A percentile compares a stretch with the other conserved stretches of the same genome.
Evolutionary conservation across 2,797 vertebrate species (phyloP).

Genomic region (Leptodactylus fallax): DNA sequence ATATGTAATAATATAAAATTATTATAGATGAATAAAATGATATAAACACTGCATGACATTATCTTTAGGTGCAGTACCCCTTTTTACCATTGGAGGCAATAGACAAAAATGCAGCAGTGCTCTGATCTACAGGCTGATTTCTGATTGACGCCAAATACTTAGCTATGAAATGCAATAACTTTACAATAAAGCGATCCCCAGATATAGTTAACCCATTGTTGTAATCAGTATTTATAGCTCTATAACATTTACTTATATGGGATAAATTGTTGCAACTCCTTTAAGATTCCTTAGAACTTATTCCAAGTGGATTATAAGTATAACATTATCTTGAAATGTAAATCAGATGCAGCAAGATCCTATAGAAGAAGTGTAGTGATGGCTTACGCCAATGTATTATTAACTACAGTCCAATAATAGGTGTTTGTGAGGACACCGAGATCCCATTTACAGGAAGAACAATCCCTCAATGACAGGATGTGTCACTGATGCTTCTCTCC

Average conservation of each 20-base stretch:
- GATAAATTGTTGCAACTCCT: not conserved
- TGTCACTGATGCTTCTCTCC: not conserved
- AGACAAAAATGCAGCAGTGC: too few species aligned
- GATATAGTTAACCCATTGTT: not conserved
- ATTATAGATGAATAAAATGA: too few species aligned
- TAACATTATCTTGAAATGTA: not conserved
- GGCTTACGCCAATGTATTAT: slow-evolving; percentile 21
- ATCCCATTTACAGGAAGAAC: not conserved
- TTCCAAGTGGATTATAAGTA: not conserved
- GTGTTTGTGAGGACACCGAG: not conserved
- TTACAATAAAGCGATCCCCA: not conserved
- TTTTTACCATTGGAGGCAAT: not conserved
- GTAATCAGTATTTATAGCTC: not conserved
- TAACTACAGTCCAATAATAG: not conserved
- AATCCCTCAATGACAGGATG: not conserved
- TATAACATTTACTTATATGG: not conserved
- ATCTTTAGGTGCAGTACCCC: not conserved
- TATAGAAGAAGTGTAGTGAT: not conserved
- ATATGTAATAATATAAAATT: too few species aligned
- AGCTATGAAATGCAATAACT: not conserved
- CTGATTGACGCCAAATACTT: too few species aligned
- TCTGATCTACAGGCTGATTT: too few species aligned
- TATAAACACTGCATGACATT: too few species aligned
- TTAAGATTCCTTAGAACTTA: not conserved
- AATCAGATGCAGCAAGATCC: not conserved